These are phyloP conservation scores for Urocolius indicus DNA, from an alignment of 2,113 vertebrate genomes.

Conservation along the genomic window DNA sequence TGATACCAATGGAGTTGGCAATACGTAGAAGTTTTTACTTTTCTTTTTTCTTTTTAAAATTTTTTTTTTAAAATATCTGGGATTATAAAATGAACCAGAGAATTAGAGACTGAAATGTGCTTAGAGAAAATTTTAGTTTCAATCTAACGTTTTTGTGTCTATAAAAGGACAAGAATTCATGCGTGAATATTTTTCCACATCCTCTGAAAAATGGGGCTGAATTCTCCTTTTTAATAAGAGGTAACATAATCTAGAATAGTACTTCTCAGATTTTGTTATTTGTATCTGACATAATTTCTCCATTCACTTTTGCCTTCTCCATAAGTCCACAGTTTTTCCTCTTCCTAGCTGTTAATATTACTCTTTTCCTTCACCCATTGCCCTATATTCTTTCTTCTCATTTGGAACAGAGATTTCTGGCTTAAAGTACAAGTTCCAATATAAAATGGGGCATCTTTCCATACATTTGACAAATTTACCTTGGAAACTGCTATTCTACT, in stretches of 20 bases:
- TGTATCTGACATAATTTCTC: neutral
- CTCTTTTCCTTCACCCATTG: neutral
- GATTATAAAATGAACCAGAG: neutral
- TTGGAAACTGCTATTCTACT: neutral
- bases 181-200: neutral
- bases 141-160: neutral
- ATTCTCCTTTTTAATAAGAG: neutral
- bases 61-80: neutral
- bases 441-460: neutral
- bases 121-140: neutral
- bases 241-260: neutral
- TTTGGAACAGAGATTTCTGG: neutral
- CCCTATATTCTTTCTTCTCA: neutral
- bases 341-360: neutral
- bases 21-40: neutral
- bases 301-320: neutral
- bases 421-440: neutral
- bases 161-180: neutral
- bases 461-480: neutral
- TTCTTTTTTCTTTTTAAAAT: neutral
- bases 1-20: slow-evolving; percentile 21
- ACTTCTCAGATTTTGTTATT: neutral
- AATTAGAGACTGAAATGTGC: neutral
- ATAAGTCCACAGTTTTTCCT: neutral
- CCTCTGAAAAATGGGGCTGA: neutral